Conservation (phyloP, 2,797 vertebrate genomes). For the Falco concolor region DNA sequence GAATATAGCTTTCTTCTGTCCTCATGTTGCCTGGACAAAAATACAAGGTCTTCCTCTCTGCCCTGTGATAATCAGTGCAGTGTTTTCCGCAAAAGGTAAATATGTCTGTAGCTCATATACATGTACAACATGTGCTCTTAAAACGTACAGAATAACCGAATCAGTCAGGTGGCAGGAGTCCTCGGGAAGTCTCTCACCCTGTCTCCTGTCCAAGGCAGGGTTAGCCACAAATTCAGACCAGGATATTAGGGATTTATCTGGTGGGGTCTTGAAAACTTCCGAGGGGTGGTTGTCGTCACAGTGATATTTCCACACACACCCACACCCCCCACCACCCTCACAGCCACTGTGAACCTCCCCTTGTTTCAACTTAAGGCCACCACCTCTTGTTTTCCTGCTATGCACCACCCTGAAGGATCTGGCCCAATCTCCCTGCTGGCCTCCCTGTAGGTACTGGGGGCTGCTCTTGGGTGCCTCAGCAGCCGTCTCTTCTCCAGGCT, state of each 20-base stretch:
- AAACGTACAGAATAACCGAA: background rate
- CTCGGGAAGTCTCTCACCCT: background rate
- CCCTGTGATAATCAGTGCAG: background rate
- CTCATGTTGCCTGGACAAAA: background rate
- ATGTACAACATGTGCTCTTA: background rate
- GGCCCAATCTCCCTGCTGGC: background rate
- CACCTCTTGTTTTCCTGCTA: background rate
- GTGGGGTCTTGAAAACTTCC: background rate
- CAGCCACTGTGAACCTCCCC: background rate
- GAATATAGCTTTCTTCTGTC: background rate
- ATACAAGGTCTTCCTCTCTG: background rate
- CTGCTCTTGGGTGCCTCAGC: background rate
- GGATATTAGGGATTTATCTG: background rate
- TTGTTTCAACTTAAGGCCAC: background rate
- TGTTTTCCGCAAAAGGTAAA: background rate
- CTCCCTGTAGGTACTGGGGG: background rate
- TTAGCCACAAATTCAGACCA: background rate
- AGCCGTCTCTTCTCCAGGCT: background rate
- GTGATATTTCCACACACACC: too few species aligned
- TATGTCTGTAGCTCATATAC: background rate
- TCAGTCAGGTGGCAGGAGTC: background rate
- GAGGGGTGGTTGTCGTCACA: background rate
- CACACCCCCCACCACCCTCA: background rate
- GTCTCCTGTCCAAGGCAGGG: background rate
- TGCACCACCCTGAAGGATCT: background rate